Base-by-base conservation (phyloP, 2,113 vertebrate species). In the Albula glossodonta region DNA sequence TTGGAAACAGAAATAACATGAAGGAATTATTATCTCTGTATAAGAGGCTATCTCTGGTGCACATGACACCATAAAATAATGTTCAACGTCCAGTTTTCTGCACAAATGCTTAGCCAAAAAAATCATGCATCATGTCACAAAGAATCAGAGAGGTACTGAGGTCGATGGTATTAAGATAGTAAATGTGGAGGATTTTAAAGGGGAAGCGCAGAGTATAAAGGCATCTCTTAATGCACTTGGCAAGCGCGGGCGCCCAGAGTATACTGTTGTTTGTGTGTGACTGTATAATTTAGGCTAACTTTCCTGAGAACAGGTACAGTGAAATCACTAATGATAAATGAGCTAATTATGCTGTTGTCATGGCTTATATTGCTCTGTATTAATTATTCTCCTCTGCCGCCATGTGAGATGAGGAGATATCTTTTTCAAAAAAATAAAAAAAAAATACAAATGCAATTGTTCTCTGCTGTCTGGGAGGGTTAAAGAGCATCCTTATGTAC, bases 291-390 rank as follows among this genome's bases (percentile, higher is more conserved):
- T 2, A 66, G 17, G 17, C 22, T 19, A 19, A 19, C 60, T 66
- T 66, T 66, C 60, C 60, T 19, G 60, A 66, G 9, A n/a, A 74
- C 70, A 74, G 22, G 9, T 31, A 74, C 22, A 74, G 70, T 87
- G 88, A 88, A 88, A 87, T 87, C 53, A 80, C 84, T 52, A 74
- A 81, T 81, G 86, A 91, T 91, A 86, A 89, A 91, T 89, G 53
- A 86, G 88, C 78, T 84, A 87, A 89, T 88, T 85, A 88, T 85
- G 87, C 84, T 78, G 86, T 87, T 86, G 87, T 89, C 85, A 60
- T 88, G 87, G 87, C 85, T 87, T 78, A 81, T 87, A 87, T 87
- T 82, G 83, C 84, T 31, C 66, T 84, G 50, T 60, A 80, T 83
- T 91, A 91, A 90, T 90, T 86, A 87, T 89, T 78, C 87, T 86